A percentile compares a stretch with the other conserved stretches of the same genome.
These are phyloP conservation scores for Metaphire vulgaris DNA, from an alignment of 1,140 invertebrate genomes.

Conservation along the genomic window DNA sequence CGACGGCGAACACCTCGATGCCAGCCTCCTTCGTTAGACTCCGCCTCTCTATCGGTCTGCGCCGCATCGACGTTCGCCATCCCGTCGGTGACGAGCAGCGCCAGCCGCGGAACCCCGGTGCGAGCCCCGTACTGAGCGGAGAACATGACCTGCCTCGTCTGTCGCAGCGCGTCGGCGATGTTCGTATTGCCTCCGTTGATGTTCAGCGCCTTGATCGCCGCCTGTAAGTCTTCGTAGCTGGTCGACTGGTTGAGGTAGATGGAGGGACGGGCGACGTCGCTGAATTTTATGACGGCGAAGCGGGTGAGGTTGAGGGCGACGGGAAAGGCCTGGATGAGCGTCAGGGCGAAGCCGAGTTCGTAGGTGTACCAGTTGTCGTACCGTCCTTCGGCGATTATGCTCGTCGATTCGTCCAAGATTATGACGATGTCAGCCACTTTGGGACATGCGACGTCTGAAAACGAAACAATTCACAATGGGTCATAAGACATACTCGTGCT, in stretches of 20 bases:
- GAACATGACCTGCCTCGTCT: neutral
- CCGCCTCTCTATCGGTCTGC: constrained; percentile 7
- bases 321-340: constrained; percentile 10
- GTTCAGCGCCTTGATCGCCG: neutral
- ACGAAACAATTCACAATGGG: no score
- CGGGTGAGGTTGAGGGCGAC: neutral
- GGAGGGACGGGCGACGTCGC: neutral
- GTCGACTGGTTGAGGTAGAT: neutral
- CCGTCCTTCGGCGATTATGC: neutral
- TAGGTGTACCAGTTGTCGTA: neutral
- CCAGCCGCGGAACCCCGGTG: neutral
- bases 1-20: constrained; percentile 16
- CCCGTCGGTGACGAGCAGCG: constrained; percentile 14
- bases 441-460: neutral
- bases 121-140: neutral
- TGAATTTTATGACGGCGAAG: neutral
- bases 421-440: constrained; percentile 6
- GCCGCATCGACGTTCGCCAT: constrained; percentile 8
- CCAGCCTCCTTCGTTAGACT: constrained; percentile 4
- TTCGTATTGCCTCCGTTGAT: constrained; percentile 15
- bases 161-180: constrained; percentile 11
- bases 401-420: constrained; percentile 14
- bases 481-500: no score
- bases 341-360: constrained; percentile 11
- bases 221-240: neutral